Evolutionary conservation across 2,113 vertebrate species (phyloP).

Genomic region (Connochaetes taurinus): DNA sequence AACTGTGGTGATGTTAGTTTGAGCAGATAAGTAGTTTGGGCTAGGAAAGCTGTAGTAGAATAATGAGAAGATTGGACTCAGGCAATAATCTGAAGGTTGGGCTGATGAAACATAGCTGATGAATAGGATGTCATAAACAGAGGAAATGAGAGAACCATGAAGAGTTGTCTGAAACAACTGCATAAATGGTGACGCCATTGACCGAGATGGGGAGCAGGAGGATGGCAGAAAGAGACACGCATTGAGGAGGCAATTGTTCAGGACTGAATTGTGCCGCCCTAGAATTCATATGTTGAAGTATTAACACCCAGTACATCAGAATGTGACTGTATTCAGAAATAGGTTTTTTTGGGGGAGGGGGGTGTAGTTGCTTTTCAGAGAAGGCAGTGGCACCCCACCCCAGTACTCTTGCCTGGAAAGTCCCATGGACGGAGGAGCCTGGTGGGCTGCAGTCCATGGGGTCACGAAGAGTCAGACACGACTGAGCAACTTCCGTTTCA

Average conservation of each 20-base stretch:
- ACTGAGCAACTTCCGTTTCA: no score
- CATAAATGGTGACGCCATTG: background rate
- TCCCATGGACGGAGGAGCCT: no score
- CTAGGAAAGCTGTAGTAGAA: background rate
- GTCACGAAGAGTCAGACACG: no score
- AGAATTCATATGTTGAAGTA: background rate
- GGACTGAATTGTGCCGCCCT: background rate
- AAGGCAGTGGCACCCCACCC: no score
- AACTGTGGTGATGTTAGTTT: background rate
- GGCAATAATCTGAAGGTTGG: background rate
- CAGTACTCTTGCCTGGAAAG: no score
- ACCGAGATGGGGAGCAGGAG: background rate
- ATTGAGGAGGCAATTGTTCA: background rate
- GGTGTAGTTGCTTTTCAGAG: no score
- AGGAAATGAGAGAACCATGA: background rate
- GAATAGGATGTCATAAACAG: background rate
- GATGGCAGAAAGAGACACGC: background rate
- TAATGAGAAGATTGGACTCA: background rate
- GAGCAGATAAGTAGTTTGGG: background rate
- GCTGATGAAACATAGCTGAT: background rate
- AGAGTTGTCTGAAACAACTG: background rate
- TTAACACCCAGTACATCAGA: background rate
- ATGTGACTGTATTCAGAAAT: background rate
- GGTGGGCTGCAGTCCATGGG: no score
- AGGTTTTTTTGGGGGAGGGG: background rate